Evolutionary conservation across 1,140 invertebrate species (phyloP).

Genomic region (Heliconius himera): DNA sequence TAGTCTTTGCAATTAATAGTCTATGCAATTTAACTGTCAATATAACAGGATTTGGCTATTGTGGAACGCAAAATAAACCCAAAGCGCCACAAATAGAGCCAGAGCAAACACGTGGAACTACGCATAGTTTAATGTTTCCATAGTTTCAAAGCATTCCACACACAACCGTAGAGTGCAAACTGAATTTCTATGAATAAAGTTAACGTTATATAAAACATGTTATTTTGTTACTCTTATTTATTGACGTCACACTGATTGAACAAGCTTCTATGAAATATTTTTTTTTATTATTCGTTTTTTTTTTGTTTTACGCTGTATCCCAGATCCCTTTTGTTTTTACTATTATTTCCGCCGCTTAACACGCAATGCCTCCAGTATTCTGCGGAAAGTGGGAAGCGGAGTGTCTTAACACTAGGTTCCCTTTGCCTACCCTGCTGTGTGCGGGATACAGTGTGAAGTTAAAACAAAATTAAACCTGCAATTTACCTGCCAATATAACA

Average conservation of each 20-base stretch:
- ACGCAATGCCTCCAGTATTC: too few relatives aligned
- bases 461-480: too few relatives aligned
- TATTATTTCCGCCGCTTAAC: too few relatives aligned
- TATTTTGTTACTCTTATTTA: too few relatives aligned
- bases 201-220: neutral
- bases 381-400: too few relatives aligned
- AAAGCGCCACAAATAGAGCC: neutral
- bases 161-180: neutral
- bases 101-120: neutral
- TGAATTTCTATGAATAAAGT: neutral
- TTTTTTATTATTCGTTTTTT: too few relatives aligned
- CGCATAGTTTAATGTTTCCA: neutral
- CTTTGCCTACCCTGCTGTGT: too few relatives aligned
- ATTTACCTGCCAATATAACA: too few relatives aligned
- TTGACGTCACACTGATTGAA: neutral
- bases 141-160: neutral
- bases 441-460: too few relatives aligned
- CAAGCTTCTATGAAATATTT: neutral
- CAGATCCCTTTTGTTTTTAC: too few relatives aligned
- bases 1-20: neutral
- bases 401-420: too few relatives aligned
- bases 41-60: neutral
- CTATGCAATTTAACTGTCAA: neutral
- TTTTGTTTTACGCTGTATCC: too few relatives aligned
- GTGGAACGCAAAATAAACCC: neutral